Evolutionary conservation across 2,888 invertebrate species (phyloP).

Genomic region (Teleiodes luculella): DNA sequence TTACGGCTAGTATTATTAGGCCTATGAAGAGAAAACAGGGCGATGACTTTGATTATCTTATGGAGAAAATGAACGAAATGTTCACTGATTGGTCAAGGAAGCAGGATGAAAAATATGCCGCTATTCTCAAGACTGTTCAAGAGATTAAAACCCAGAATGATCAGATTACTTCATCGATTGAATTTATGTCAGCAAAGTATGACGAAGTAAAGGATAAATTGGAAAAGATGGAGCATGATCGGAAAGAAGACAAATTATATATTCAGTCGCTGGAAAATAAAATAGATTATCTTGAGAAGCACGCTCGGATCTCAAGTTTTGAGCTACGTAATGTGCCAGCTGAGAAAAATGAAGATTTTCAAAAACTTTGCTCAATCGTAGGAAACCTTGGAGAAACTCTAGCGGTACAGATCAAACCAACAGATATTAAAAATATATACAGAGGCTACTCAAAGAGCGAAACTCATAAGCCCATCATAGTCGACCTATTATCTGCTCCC

Average conservation of each 20-base stretch:
- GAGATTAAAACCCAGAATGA: background rate
- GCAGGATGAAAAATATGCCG: too few species aligned
- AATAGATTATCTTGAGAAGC: background rate
- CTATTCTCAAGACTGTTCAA: background rate
- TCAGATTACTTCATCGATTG: background rate
- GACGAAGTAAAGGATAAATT: background rate
- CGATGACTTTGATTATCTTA: too few species aligned
- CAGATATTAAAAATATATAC: background rate
- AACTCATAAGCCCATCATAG: background rate
- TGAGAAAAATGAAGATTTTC: background rate
- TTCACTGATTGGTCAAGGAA: too few species aligned
- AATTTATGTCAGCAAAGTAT: background rate
- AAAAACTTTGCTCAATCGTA: background rate
- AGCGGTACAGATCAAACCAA: background rate
- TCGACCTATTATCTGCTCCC: background rate
- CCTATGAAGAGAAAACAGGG: too few species aligned
- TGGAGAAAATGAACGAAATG: too few species aligned
- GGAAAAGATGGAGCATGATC: background rate
- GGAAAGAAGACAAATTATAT: background rate
- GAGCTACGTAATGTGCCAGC: background rate
- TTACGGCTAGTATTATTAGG: too few species aligned
- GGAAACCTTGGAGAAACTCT: background rate
- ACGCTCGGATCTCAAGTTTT: background rate
- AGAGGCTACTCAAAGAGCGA: background rate
- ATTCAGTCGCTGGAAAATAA: background rate